A percentile compares a stretch with the other conserved stretches of the same genome.
Evolutionary conservation across 35 echinoderm and acorn worm genomes (phyloP).

Genomic region (Eucidaris tribuloides): DNA sequence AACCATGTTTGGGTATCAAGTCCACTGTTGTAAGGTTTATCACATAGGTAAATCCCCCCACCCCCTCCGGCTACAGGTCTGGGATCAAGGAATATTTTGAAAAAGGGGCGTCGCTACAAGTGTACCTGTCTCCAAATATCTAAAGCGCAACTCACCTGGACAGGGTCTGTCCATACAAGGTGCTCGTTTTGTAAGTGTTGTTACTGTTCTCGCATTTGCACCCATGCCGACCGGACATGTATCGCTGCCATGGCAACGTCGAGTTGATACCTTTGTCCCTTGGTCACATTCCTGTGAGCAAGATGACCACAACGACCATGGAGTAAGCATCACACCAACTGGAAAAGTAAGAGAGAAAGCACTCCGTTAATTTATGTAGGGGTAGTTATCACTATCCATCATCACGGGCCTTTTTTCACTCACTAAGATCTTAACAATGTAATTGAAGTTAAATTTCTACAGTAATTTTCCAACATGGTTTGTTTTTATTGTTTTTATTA

Average conservation of each 20-base stretch:
- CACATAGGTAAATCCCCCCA: not conserved
- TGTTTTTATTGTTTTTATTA: not conserved
- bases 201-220: not conserved
- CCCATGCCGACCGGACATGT: slow-evolving; percentile 45
- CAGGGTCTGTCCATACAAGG: slow-evolving; percentile 49
- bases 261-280: slow-evolving; percentile 48
- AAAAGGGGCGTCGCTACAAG: not conserved
- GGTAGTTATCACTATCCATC: not conserved
- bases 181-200: slow-evolving; percentile 10
- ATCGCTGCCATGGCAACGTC: slow-evolving; percentile 61
- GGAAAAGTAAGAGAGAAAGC: not conserved
- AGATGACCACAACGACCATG: slow-evolving; percentile 80
- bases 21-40: not conserved
- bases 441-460: not conserved
- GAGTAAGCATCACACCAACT: slow-evolving; percentile 80
- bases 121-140: not conserved
- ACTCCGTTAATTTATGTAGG: not conserved
- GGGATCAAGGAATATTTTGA: not conserved
- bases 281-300: slow-evolving; percentile 71
- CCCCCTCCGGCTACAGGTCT: not conserved
- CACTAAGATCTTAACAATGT: not conserved
- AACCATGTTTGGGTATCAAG: too few relatives aligned
- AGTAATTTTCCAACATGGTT: not conserved
- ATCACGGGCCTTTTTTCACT: not conserved
- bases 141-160: slow-evolving; percentile 53